phyloP scores from a whole-genome alignment of 2,888 invertebrate genomes.

The Lottia scabra region DNA sequence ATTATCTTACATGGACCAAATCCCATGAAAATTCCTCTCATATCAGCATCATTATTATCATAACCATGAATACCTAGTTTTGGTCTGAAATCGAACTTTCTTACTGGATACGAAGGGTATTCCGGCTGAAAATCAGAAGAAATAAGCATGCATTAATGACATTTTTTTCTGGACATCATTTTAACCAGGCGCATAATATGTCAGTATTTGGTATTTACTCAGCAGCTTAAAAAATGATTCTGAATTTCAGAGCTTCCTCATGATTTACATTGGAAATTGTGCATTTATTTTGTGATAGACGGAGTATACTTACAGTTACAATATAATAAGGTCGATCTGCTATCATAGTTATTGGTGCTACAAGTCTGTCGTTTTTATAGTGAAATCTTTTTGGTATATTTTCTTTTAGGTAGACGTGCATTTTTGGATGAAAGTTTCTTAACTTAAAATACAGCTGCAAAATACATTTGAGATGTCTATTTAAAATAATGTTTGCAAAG shows the following conservation, averaged over 20 bases:
- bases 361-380: not conserved
- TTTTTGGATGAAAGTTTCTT: not conserved
- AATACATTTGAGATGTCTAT: not conserved
- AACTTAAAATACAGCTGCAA: not conserved
- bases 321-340: not conserved
- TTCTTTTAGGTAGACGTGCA: not conserved
- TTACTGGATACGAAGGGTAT: constrained; percentile 11
- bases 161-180: no score
- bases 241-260: no score
- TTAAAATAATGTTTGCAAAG: no score
- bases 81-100: constrained; percentile 5
- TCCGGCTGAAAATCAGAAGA: constrained; percentile 19
- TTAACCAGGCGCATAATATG: no score
- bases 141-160: no score
- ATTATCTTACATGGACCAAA: constrained; percentile 49
- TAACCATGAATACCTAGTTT: constrained; percentile 53
- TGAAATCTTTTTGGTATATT: not conserved
- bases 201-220: no score
- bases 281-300: no score
- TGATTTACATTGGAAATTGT: no score
- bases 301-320: not conserved
- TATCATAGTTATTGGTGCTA: not conserved
- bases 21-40: constrained; percentile 57
- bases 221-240: no score
- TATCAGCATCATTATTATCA: constrained; percentile 46